phyloP scores from a whole-genome alignment of 2,888 invertebrate genomes.

The Limnephilus rhombicus region DNA sequence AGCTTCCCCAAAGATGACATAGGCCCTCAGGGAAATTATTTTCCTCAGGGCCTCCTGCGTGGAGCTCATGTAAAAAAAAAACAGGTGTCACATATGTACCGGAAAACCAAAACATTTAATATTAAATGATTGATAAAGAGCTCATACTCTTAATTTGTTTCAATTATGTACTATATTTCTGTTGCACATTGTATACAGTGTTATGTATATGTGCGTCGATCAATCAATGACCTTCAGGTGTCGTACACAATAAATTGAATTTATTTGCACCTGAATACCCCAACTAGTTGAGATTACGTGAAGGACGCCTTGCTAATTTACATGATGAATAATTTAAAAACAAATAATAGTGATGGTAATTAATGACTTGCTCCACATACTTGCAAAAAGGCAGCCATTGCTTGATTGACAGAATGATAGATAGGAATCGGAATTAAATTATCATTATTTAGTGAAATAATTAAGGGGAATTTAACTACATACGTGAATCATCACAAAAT shows the following conservation, averaged over 20 bases:
- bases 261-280: background rate
- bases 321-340: background rate
- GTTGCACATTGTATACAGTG: background rate
- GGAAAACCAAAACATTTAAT: too few species aligned
- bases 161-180: background rate
- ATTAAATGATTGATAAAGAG: background rate
- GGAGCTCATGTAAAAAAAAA: too few species aligned
- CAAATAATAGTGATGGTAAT: background rate
- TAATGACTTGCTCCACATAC: background rate
- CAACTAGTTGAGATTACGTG: background rate
- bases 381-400: background rate
- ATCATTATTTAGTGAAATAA: background rate
- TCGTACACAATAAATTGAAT: background rate
- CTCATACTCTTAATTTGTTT: background rate
- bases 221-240: background rate
- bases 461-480: background rate
- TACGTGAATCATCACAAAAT: background rate
- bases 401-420: background rate
- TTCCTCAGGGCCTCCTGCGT: too few species aligned
- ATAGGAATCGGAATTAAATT: background rate
- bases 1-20: too few species aligned
- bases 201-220: background rate
- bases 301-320: slow-evolving; percentile 16
- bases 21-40: too few species aligned
- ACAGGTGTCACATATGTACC: too few species aligned